Percentiles rank a stretch among this genome's conserved stretches.
Conservation (phyloP, 2,888 invertebrate species). For the Agrotis clavis region DNA sequence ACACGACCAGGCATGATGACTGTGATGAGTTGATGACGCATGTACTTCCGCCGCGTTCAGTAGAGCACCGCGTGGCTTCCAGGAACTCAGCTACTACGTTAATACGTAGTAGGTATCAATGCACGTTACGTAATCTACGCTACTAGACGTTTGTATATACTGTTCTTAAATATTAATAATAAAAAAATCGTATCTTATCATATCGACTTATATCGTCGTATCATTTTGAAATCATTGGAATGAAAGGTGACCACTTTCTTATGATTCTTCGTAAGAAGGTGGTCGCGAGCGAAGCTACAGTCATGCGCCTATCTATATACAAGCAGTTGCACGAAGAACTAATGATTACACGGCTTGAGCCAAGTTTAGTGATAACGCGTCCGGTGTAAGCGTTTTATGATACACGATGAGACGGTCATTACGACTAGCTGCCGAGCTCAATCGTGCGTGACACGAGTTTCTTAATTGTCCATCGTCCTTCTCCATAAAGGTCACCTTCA, state of each 20-base stretch:
- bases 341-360: background rate
- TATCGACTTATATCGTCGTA: too few relatives aligned
- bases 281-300: background rate
- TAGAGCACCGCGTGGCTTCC: background rate
- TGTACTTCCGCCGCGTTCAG: background rate
- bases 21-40: background rate
- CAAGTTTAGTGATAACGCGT: constrained; percentile 8
- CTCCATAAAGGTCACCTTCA: too few relatives aligned
- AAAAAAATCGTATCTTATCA: too few relatives aligned
- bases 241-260: background rate
- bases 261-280: background rate
- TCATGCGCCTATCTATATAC: background rate
- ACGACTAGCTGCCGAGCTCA: too few relatives aligned
- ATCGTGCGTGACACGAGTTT: too few relatives aligned
- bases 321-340: background rate
- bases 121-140: background rate
- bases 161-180: too few relatives aligned
- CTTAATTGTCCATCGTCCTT: too few relatives aligned
- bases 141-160: too few relatives aligned
- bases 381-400: background rate
- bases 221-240: too few relatives aligned
- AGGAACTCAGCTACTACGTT: constrained; percentile 21
- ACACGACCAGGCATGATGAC: too few relatives aligned
- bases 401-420: too few relatives aligned
- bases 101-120: constrained; percentile 1